phyloP scores from a whole-genome alignment of 2,113 vertebrate species.

The Oncorhynchus kisutch region DNA sequence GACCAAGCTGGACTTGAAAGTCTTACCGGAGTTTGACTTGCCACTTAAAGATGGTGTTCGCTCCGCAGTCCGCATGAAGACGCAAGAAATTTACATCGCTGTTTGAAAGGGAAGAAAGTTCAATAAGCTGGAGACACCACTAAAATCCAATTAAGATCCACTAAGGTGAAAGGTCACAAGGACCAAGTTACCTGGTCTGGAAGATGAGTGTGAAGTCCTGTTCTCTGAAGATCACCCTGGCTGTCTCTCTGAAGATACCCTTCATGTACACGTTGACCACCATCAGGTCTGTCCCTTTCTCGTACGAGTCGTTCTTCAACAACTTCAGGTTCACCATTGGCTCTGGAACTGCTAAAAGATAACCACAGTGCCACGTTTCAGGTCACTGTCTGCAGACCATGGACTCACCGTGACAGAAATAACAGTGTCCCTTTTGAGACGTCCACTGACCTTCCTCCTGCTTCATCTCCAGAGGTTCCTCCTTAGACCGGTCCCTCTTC shows the following conservation, averaged over 20 bases:
- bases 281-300: slow-evolving; percentile 94
- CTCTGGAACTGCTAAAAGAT: slow-evolving; percentile 64
- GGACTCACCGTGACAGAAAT: no score
- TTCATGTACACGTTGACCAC: slow-evolving; percentile 96
- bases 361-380: no score
- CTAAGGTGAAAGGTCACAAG: no score
- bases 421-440: no score
- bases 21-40: slow-evolving; percentile 95
- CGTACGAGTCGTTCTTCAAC: slow-evolving; percentile 93
- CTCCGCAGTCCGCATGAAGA: slow-evolving; percentile 86
- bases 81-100: slow-evolving; percentile 89
- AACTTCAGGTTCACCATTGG: slow-evolving; percentile 87
- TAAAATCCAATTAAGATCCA: no score
- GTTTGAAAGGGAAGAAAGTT: slow-evolving; percentile 7
- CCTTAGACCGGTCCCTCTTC: slow-evolving; percentile 81
- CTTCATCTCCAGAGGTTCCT: slow-evolving; percentile 67
- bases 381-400: no score
- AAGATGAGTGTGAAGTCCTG: slow-evolving; percentile 97
- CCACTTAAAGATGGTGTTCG: slow-evolving; percentile 94
- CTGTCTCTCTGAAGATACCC: slow-evolving; percentile 83
- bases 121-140: no score
- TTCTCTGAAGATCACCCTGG: slow-evolving; percentile 92
- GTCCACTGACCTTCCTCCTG: slow-evolving; percentile 73
- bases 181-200: slow-evolving; percentile 83
- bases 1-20: not conserved